phyloP scores from a whole-genome alignment of 2,797 vertebrate species.

The Echeneis naucrates region DNA sequence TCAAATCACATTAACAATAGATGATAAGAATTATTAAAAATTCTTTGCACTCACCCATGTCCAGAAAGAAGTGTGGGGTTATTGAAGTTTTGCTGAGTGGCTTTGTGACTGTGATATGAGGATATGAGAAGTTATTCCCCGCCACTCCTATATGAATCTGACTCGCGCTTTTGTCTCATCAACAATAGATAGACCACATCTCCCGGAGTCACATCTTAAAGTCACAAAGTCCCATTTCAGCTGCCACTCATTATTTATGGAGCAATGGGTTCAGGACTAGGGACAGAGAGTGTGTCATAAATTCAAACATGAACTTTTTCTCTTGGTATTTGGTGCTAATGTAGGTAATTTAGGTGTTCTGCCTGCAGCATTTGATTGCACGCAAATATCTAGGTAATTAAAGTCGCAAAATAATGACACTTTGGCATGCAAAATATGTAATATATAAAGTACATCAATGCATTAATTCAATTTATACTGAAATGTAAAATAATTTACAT shows the following conservation, averaged over 20 bases:
- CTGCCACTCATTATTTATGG: slow-evolving; percentile 82
- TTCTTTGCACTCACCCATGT: slow-evolving; percentile 86
- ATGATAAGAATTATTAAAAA: slow-evolving; percentile 73
- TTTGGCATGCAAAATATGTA: slow-evolving; percentile 5
- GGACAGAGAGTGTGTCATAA: slow-evolving; percentile 51
- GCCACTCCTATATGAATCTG: slow-evolving; percentile 87
- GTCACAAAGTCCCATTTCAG: slow-evolving; percentile 87
- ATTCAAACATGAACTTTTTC: slow-evolving; percentile 37
- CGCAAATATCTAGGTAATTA: background rate
- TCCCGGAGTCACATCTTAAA: slow-evolving; percentile 86
- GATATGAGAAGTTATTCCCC: slow-evolving; percentile 86
- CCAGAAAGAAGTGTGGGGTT: slow-evolving; percentile 77
- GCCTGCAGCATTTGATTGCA: background rate
- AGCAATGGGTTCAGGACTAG: slow-evolving; percentile 55
- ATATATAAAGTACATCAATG: background rate
- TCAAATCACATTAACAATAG: slow-evolving; percentile 71
- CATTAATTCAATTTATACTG: background rate
- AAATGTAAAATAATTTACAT: background rate
- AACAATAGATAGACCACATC: slow-evolving; percentile 88
- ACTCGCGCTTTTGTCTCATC: slow-evolving; percentile 86
- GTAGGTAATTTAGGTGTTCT: slow-evolving; percentile 17
- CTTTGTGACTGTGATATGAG: slow-evolving; percentile 85
- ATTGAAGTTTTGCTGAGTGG: slow-evolving; percentile 80
- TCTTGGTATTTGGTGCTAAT: slow-evolving; percentile 31
- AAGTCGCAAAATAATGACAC: fast-evolving